These are phyloP conservation scores for Napeogenes inachia DNA, from an alignment of 2,888 invertebrate species.

Conservation along the genomic window DNA sequence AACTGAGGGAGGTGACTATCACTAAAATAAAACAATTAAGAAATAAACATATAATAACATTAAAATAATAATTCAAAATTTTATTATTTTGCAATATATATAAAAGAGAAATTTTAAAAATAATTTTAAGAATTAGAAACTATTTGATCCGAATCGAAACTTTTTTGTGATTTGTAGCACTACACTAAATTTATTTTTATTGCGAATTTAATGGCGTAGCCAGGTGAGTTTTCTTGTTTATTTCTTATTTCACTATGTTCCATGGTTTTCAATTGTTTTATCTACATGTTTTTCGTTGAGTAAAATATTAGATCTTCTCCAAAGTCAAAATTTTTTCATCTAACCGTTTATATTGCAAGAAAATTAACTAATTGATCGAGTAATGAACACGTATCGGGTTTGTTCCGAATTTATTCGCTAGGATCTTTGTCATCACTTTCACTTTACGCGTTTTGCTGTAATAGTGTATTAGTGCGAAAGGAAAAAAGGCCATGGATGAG, in stretches of 20 bases:
- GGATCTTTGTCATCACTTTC: slow-evolving; percentile 77
- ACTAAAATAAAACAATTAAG: too few species aligned
- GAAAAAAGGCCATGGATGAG: slow-evolving; percentile 72
- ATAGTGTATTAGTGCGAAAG: slow-evolving; percentile 62
- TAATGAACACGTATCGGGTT: slow-evolving; percentile 77
- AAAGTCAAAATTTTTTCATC: slow-evolving; percentile 74
- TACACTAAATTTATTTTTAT: slow-evolving; percentile 68
- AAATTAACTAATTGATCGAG: slow-evolving; percentile 64
- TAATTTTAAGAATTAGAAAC: neutral
- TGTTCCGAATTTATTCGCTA: slow-evolving; percentile 75
- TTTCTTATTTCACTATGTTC: slow-evolving; percentile 73
- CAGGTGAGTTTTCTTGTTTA: slow-evolving; percentile 77
- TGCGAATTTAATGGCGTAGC: slow-evolving; percentile 78
- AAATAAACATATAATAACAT: too few species aligned
- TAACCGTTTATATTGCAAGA: slow-evolving; percentile 65
- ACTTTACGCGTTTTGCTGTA: slow-evolving; percentile 70
- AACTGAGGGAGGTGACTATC: too few species aligned
- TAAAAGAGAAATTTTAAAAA: neutral
- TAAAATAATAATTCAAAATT: too few species aligned
- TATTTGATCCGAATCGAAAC: slow-evolving; percentile 12
- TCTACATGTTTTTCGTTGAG: slow-evolving; percentile 71
- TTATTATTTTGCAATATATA: too few species aligned
- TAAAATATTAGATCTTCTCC: slow-evolving; percentile 66
- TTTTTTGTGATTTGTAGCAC: slow-evolving; percentile 32
- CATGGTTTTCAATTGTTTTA: slow-evolving; percentile 74